Percentiles rank a stretch among this genome's conserved stretches.
Evolutionary conservation across 2,113 vertebrate species (phyloP).

Genomic region (Gallinago media): DNA sequence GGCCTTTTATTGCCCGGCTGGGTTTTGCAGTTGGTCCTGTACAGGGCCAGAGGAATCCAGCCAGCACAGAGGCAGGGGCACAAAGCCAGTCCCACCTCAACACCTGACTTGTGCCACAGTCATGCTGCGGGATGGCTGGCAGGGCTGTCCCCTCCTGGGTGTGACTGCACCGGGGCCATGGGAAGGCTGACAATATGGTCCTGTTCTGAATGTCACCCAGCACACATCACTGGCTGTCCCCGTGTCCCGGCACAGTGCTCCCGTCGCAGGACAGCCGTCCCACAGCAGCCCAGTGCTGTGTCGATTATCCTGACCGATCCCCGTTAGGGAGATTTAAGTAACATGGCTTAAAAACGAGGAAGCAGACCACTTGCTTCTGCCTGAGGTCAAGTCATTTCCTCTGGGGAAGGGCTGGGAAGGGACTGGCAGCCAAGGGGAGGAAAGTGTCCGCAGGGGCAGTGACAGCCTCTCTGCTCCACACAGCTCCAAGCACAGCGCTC

Average conservation of each 20-base stretch:
- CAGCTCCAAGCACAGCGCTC: background rate
- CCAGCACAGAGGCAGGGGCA: background rate
- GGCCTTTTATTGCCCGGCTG: background rate
- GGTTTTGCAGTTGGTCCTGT: background rate
- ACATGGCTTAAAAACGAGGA: background rate
- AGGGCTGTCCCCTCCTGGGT: background rate
- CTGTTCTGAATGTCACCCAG: background rate
- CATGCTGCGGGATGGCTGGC: accelerated
- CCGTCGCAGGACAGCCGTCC: accelerated
- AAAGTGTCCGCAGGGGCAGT: accelerated
- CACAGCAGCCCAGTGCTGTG: background rate
- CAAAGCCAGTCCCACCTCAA: background rate
- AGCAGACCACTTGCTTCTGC: background rate
- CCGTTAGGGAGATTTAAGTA: background rate
- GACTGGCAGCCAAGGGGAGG: background rate
- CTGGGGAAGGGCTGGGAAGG: background rate
- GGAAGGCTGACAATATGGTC: background rate
- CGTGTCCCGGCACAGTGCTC: background rate
- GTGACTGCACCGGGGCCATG: background rate
- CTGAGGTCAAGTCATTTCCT: background rate
- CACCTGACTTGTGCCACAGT: accelerated
- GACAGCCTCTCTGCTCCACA: background rate
- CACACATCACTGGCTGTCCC: accelerated
- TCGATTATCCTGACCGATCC: background rate
- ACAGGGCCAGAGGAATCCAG: background rate